Conservation (phyloP, 2,113 vertebrate species). For the Vimba vimba region DNA sequence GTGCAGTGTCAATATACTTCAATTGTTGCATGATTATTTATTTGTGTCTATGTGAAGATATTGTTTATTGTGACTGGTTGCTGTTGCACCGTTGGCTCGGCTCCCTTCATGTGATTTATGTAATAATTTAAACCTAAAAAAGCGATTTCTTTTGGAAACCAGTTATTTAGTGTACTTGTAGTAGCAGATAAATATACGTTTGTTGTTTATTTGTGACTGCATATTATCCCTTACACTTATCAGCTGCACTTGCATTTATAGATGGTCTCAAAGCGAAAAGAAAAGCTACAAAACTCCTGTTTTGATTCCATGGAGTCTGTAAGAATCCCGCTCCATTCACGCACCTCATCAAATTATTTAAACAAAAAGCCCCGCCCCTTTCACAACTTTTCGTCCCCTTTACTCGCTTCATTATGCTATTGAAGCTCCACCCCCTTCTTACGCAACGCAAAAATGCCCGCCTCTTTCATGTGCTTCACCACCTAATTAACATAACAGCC, state of each 20-base stretch:
- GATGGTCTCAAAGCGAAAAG: neutral
- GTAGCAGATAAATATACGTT: neutral
- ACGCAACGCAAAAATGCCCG: neutral
- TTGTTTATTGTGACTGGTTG: neutral
- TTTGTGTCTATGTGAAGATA: too few species aligned
- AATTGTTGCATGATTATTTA: too few species aligned
- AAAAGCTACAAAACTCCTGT: neutral
- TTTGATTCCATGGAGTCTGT: neutral
- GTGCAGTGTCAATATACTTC: too few species aligned
- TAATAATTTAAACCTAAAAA: neutral
- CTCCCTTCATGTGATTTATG: neutral
- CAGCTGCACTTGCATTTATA: neutral
- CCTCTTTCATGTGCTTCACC: neutral
- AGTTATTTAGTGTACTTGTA: neutral
- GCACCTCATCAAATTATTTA: neutral
- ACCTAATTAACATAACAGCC: neutral
- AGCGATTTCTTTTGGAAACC: neutral
- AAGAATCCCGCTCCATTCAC: neutral
- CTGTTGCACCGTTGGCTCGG: neutral
- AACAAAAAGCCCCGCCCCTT: slow-evolving; percentile 25
- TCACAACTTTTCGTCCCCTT: neutral
- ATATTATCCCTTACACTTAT: neutral
- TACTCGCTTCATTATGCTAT: neutral
- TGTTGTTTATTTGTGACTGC: neutral
- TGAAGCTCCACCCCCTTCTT: neutral